Evolutionary conservation across 2,888 invertebrate genomes (phyloP).

Genomic region (Stenolophus ochropezus): DNA sequence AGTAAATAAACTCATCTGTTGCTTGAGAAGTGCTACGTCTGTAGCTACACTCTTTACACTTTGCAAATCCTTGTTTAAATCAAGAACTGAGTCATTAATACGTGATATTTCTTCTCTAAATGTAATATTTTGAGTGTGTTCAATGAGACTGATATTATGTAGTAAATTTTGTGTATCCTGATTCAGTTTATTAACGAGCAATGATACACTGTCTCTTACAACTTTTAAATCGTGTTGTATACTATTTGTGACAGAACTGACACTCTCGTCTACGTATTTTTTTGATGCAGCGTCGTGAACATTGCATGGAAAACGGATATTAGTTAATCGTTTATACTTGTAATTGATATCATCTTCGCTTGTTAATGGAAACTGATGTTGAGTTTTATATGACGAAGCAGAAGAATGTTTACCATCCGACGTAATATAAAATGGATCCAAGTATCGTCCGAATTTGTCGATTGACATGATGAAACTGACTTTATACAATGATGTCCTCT

Average conservation of each 20-base stretch:
- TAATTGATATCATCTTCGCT: neutral
- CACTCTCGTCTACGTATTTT: neutral
- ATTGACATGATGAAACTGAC: conserved; percentile 12
- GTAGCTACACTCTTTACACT: neutral
- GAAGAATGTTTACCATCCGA: neutral
- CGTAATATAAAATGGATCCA: neutral
- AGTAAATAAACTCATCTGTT: neutral
- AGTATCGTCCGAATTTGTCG: neutral
- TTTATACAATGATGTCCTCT: conserved; percentile 62
- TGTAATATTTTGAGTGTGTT: neutral
- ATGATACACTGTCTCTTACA: neutral
- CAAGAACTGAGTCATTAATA: neutral
- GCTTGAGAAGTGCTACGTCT: neutral
- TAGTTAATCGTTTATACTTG: neutral
- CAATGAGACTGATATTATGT: neutral
- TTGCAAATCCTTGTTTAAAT: neutral
- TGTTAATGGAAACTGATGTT: neutral
- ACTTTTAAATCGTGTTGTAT: neutral
- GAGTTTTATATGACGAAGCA: neutral
- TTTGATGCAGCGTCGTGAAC: neutral
- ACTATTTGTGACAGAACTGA: neutral
- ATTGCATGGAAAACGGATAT: neutral
- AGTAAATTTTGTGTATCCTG: neutral
- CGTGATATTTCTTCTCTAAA: neutral
- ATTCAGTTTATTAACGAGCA: neutral